Base-by-base conservation (phyloP, 2,113 vertebrate genomes). In the Urocynchramus pylzowi region DNA sequence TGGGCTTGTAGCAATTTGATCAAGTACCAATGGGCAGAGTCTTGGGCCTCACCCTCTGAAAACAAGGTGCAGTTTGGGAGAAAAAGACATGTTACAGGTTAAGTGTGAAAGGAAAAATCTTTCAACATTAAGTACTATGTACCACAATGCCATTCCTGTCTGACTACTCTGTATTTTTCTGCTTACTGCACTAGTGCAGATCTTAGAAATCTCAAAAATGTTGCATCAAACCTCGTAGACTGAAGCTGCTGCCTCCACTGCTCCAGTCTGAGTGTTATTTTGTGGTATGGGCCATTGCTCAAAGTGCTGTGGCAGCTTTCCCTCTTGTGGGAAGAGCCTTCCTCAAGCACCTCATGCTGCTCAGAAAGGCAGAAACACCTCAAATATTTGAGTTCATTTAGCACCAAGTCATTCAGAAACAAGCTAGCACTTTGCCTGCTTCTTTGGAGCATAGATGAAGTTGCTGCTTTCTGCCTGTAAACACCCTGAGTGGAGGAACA, bases 321-420 rank as follows among this genome's bases (percentile, higher is more conserved):
- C 35, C 39, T 87, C 71, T 54, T 37, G 30, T 64, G 65, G 35
- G 44, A 88, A 79, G 21, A 11, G 16, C 50, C 37, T 84, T 86
- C 52, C 52, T 90, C 39, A 42, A 75, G 42, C 3, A 2, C 18
- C 23, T 89, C 5, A 2, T 53, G 26, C 63, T 65, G 45, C 71
- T 82, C 63, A 61, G 57, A 95, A 97, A 57, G 45, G 42, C 79
- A 93, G 63, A 86, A 94, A 24, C 33, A 49, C 70, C 57, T 94
- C 44, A 82, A 37, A 49, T 64, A 85, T 45, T 88, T 61, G 9
- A 82, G 47, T 26, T 61, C 10, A 28, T 20, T 60, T 31, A 37
- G 26, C 69, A 56, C 57, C 41, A 83, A 68, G 19, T 86, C 35
- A 24, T 87, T 92, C 79, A 90, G 54, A 63, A 88, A 59, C 2